A percentile compares a stretch with the other conserved stretches of the same genome.
phyloP scores from a whole-genome alignment of 2,888 invertebrate genomes.

The Blastobasis lacticolella region DNA sequence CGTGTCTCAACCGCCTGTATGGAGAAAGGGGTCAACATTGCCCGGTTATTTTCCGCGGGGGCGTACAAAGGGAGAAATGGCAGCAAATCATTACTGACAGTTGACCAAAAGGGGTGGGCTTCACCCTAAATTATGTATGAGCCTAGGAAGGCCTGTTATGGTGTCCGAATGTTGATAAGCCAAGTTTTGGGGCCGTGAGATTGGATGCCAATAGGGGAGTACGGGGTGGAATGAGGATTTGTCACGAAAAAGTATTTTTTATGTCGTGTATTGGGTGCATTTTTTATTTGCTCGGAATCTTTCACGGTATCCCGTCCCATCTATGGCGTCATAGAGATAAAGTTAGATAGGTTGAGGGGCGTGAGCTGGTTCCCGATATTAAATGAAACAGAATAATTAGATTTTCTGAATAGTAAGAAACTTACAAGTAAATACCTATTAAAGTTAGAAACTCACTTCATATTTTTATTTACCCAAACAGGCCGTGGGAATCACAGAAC shows the following conservation, averaged over 20 bases:
- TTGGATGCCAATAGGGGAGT: constrained; percentile 52
- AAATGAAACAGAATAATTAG: too few relatives aligned
- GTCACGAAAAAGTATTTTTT: constrained; percentile 38
- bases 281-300: constrained; percentile 27
- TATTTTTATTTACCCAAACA: constrained; percentile 8
- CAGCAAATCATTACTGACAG: constrained; percentile 75
- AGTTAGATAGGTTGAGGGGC: not conserved
- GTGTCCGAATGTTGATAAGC: constrained; percentile 75
- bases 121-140: constrained; percentile 73
- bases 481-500: constrained; percentile 45
- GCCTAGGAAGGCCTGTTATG: constrained; percentile 68
- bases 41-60: constrained; percentile 41
- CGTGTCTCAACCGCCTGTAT: constrained; percentile 6
- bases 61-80: constrained; percentile 56
- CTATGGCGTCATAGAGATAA: not conserved
- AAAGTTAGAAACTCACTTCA: not conserved
- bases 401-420: too few relatives aligned
- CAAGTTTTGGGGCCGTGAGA: constrained; percentile 59
- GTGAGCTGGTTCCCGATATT: too few relatives aligned
- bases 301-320: constrained; percentile 19
- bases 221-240: constrained; percentile 50
- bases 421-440: too few relatives aligned
- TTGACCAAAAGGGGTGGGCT: constrained; percentile 68
- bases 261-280: constrained; percentile 27
- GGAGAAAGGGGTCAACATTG: constrained; percentile 19